Conservation (phyloP, 2,797 vertebrate species). For the Linurgus olivaceus region DNA sequence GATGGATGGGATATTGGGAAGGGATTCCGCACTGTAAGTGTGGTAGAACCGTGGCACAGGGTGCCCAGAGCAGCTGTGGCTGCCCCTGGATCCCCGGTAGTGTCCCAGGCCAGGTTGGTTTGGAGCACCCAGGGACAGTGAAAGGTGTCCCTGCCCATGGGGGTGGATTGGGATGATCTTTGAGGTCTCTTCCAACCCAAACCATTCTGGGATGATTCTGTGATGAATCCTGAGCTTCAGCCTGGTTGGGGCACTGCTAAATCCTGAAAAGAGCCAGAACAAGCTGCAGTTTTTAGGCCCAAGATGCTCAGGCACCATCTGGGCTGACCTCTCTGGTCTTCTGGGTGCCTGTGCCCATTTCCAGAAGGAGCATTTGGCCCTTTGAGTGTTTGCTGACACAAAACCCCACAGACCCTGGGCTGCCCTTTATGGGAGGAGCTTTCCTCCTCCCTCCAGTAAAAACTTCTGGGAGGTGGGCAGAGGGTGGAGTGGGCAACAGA, state of each 20-base stretch:
- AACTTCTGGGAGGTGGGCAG: background rate
- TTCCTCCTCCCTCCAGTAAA: background rate
- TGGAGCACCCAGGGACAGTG: fast-evolving
- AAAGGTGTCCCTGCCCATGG: background rate
- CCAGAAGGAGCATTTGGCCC: background rate
- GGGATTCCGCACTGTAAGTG: too few species aligned
- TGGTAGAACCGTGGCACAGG: too few species aligned
- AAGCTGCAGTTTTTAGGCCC: background rate
- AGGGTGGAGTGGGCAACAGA: background rate
- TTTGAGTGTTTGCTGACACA: background rate
- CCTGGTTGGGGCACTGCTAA: background rate
- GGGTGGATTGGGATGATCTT: background rate
- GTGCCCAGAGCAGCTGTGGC: background rate
- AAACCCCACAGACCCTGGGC: too few species aligned
- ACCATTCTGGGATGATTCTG: background rate
- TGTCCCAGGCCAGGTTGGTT: fast-evolving
- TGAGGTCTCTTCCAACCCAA: background rate
- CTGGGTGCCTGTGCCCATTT: background rate
- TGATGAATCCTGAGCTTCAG: background rate
- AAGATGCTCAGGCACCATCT: fast-evolving
- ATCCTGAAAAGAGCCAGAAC: background rate
- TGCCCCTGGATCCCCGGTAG: fast-evolving
- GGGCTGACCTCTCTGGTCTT: background rate
- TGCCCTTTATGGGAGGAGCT: fast-evolving
- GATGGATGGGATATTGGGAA: background rate